phyloP scores from a whole-genome alignment of 92 coral and sea anemone genomes.

The Zoanthus sociatus region DNA sequence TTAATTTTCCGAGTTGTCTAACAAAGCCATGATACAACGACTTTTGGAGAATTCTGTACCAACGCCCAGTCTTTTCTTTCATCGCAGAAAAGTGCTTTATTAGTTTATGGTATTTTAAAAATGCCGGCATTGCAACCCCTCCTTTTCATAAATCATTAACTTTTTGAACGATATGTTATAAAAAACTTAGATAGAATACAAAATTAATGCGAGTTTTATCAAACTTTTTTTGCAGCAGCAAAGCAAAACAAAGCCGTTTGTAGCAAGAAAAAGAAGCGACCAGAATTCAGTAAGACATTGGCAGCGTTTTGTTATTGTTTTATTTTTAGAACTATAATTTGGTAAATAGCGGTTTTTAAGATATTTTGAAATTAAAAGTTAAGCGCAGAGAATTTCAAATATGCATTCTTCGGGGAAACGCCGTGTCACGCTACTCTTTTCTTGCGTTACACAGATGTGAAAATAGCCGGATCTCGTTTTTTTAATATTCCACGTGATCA shows the following conservation, averaged over 20 bases:
- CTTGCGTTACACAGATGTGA: constrained; percentile 24
- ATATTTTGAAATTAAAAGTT: background rate
- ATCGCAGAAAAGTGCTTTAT: no score
- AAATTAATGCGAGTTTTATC: background rate
- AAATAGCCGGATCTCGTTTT: background rate
- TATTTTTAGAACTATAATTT: background rate
- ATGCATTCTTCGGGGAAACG: background rate
- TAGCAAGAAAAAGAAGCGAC: background rate
- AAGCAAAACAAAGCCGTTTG: background rate
- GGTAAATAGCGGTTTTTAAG: background rate
- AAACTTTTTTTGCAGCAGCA: background rate
- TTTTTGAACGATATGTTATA: no score
- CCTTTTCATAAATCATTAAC: no score
- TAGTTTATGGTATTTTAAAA: no score
- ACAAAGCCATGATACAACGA: no score
- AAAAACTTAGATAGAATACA: no score
- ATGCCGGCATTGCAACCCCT: no score
- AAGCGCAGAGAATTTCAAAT: background rate
- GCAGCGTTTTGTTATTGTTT: no score
- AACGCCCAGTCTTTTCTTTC: no score
- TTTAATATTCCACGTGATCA: constrained; percentile 47
- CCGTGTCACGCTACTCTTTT: background rate
- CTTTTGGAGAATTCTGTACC: no score
- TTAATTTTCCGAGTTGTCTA: no score
- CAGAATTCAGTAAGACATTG: no score